Conservation (phyloP, 64 coral and sea anemone genomes). For the Pachyseris speciosa region DNA sequence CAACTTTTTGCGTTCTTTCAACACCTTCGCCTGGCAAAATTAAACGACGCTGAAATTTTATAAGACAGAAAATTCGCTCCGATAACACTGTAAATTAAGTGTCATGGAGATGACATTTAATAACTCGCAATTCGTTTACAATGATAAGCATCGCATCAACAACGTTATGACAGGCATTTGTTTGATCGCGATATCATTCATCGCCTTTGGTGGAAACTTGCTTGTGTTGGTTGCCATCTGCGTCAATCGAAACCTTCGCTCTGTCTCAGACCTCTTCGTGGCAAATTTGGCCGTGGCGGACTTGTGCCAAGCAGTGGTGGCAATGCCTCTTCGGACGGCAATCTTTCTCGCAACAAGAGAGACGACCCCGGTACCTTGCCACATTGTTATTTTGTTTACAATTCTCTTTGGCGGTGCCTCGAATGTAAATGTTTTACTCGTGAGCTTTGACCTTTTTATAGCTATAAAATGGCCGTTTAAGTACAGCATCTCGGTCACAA, state of each 20-base stretch:
- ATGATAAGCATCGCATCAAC: not conserved
- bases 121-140: too few relatives aligned
- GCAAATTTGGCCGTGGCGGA: slow-evolving; percentile 79
- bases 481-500: not conserved
- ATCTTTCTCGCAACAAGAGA: slow-evolving; percentile 8
- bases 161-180: not conserved
- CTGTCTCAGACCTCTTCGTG: slow-evolving; percentile 41
- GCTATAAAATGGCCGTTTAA: slow-evolving; percentile 69
- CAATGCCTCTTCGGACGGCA: slow-evolving; percentile 57
- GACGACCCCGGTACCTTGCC: not conserved
- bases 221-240: slow-evolving; percentile 62
- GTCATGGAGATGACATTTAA: not conserved
- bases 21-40: too few relatives aligned
- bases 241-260: slow-evolving; percentile 53
- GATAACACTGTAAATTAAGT: not conserved
- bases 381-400: not conserved
- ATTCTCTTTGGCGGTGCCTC: slow-evolving; percentile 76
- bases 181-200: not conserved
- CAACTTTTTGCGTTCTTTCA: too few relatives aligned
- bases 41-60: too few relatives aligned
- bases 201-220: slow-evolving; percentile 64
- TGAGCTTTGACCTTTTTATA: slow-evolving; percentile 62
- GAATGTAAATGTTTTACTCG: slow-evolving; percentile 61
- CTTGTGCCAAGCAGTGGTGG: slow-evolving; percentile 61
- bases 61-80: too few relatives aligned